phyloP scores from a whole-genome alignment of 2,797 vertebrate species.

The Chloroceryle inda region DNA sequence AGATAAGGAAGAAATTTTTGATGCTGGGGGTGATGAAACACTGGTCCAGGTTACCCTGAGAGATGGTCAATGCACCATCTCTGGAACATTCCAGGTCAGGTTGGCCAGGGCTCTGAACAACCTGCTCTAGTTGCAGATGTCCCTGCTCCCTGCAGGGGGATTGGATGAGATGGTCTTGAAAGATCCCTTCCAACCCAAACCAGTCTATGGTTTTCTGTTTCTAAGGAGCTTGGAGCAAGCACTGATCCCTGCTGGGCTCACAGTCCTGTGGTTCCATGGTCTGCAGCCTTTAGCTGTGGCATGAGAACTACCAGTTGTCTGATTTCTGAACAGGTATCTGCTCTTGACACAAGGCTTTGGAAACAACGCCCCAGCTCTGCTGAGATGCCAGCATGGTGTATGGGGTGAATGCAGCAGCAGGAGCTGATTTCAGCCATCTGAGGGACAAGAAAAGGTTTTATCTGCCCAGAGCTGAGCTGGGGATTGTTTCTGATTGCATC shows the following conservation, averaged over 20 bases:
- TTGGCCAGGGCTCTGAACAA: background rate
- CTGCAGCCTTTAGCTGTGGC: background rate
- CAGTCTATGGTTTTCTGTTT: background rate
- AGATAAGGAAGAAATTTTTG: background rate
- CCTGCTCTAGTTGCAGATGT: background rate
- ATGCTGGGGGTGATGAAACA: background rate
- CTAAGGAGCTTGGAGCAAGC: background rate
- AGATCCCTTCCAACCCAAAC: background rate
- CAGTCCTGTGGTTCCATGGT: accelerated
- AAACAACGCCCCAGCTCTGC: background rate
- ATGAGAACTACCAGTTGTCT: accelerated
- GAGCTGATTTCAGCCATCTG: background rate
- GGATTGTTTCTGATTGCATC: slow-evolving; percentile 58
- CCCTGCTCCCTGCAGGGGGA: background rate
- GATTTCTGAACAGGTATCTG: background rate
- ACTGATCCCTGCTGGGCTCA: accelerated
- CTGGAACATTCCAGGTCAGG: background rate
- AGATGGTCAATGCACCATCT: background rate
- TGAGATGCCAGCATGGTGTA: accelerated
- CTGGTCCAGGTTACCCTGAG: background rate
- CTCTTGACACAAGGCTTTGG: background rate
- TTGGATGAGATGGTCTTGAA: background rate
- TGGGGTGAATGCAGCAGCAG: background rate
- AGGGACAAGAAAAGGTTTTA: background rate
- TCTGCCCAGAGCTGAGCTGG: background rate